Conservation (phyloP, 2,888 invertebrate genomes). For the Seira ritae region DNA sequence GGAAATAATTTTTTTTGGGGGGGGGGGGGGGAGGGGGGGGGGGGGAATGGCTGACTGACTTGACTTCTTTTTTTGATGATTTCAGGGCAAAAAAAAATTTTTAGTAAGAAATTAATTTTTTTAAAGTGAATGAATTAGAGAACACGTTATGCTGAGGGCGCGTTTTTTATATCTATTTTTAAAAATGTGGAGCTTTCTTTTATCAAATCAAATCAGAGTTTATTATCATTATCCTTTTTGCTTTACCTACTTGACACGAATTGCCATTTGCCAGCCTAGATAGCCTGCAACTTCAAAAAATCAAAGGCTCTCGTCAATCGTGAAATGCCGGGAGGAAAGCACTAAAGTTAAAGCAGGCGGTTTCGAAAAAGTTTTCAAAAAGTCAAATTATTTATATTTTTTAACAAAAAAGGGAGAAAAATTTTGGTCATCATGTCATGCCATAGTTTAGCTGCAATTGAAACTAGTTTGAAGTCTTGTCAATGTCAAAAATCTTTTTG, state of each 20-base stretch:
- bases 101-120: neutral
- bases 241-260: conserved; percentile 5
- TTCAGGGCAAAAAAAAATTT: conserved; percentile 26
- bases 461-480: too few species aligned
- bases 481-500: too few species aligned
- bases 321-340: conserved; percentile 6
- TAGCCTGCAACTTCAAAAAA: neutral
- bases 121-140: neutral
- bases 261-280: too few species aligned
- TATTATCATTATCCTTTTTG: neutral
- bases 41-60: too few species aligned
- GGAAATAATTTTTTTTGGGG: neutral
- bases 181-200: neutral
- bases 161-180: neutral
- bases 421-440: too few species aligned
- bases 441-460: too few species aligned
- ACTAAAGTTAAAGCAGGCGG: too few species aligned
- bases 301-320: conserved; percentile 1
- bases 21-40: too few species aligned
- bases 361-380: neutral
- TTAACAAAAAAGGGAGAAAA: too few species aligned
- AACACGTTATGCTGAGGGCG: neutral
- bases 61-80: neutral
- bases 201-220: neutral
- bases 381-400: neutral